phyloP scores from a whole-genome alignment of 2,888 invertebrate species.

The Xestia sexstrigata region DNA sequence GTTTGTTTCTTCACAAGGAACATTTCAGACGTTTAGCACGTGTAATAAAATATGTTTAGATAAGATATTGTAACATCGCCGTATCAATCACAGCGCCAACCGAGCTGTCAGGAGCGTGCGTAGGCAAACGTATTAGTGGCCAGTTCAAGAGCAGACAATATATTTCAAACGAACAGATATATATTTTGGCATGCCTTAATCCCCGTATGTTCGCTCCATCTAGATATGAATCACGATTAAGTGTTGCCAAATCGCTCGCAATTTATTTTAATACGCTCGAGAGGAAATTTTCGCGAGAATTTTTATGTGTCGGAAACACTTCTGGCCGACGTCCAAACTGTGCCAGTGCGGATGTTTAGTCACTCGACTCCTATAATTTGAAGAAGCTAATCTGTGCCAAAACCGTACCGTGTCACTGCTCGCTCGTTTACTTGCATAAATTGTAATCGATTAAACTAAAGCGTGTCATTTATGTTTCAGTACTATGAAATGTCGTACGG shows the following conservation, averaged over 20 bases:
- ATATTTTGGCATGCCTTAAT: conserved; percentile 87
- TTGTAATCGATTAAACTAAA: conserved; percentile 81
- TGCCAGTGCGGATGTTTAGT: conserved; percentile 89
- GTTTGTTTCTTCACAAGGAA: conserved; percentile 25
- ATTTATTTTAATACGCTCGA: conserved; percentile 90
- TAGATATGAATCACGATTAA: conserved; percentile 90
- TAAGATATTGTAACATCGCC: conserved; percentile 57
- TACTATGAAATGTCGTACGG: conserved; percentile 99
- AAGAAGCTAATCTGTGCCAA: conserved; percentile 89
- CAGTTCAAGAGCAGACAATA: conserved; percentile 75
- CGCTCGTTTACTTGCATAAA: conserved; percentile 76
- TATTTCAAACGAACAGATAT: conserved; percentile 80
- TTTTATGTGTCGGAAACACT: conserved; percentile 90
- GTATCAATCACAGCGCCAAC: conserved; percentile 71
- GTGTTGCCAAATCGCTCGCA: conserved; percentile 90
- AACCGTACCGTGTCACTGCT: conserved; percentile 83
- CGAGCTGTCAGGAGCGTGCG: conserved; percentile 71
- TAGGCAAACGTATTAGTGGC: conserved; percentile 74
- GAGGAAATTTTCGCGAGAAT: conserved; percentile 88
- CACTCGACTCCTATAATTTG: conserved; percentile 88
- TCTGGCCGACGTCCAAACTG: conserved; percentile 87
- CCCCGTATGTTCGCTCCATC: conserved; percentile 85
- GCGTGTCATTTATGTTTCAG: conserved; percentile 92
- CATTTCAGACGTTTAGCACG: conserved; percentile 40
- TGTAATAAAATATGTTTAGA: conserved; percentile 60